Evolutionary conservation across 2,797 vertebrate genomes (phyloP), one percentile per base, ranked within the genome.

Genomic region (Furcifer pardalis): DNA sequence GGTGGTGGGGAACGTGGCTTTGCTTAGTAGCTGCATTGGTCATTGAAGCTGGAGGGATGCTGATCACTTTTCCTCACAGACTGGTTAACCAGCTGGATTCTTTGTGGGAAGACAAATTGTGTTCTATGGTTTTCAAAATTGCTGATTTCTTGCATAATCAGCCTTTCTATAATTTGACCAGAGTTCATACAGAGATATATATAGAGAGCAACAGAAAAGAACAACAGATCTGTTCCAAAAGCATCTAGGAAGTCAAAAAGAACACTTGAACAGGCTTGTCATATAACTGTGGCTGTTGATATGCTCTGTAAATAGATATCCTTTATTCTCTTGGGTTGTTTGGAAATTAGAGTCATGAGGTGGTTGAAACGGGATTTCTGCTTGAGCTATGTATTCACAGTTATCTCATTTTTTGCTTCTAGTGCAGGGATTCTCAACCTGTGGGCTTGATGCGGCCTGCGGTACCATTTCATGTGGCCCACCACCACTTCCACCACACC

Each of bases 241-340:
- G 60, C 40, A 56, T 4, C 42, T 56, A 27, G 15, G 35, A 74
- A 75, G 77, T 65, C 69, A 74, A 74, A 42, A 42, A 59, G 76
- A 59, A 56, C 23, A 79, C 56, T 77, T 63, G 42, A 46, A 65
- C 59, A 40, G 42, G 49, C 40, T 40, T 63, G 17, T 25, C 68
- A 79, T 79, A 65, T 59, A 52, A n/a, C 74, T 74, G 68, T 65
- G 68, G 62, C 52, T 73, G 76, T 52, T 73, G 44, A 84, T 40
- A 63, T 30, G 49, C 37, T 60, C 19, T 63, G 32, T 32, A 71
- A 72, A 72, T 72, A 79, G n/a, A 17, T 77, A 32, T 49, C 44
- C 42, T 37, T 84, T 69, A 40, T 76, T 65, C 46, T 19, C 59
- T 30, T 23, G 30, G 56, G 13, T 81, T 46, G 27, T 60, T 84